A percentile compares a stretch with the other conserved stretches of the same genome.
Evolutionary conservation across 2,888 invertebrate genomes (phyloP).

Genomic region (Sisyra terminalis): DNA sequence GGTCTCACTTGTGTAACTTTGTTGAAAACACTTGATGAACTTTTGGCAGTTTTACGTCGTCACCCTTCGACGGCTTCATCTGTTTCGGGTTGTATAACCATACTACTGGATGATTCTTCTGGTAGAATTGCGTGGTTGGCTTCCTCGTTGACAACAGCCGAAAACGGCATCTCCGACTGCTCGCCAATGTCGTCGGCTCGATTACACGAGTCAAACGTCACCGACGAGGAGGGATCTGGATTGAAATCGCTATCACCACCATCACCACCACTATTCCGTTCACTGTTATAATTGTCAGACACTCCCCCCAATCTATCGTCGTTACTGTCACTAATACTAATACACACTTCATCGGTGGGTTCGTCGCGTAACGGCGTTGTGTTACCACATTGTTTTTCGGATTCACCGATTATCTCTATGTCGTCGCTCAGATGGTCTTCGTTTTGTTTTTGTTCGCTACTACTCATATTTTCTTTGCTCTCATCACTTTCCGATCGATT

Average conservation of each 20-base stretch:
- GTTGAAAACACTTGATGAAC: too few relatives aligned
- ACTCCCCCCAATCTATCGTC: too few relatives aligned
- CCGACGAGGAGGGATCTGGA: too few relatives aligned
- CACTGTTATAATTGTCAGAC: neutral
- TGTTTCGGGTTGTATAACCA: neutral
- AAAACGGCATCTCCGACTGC: neutral
- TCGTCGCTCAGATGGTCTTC: conserved; percentile 7
- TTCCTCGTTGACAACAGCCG: neutral
- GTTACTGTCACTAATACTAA: too few relatives aligned
- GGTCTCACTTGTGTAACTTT: neutral
- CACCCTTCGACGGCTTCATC: neutral
- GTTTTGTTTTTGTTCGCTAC: neutral
- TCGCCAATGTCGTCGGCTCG: too few relatives aligned
- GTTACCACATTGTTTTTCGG: conserved; percentile 13
- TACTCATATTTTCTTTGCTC: neutral
- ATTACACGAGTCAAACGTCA: too few relatives aligned
- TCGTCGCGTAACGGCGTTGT: conserved; percentile 19
- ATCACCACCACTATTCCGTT: neutral
- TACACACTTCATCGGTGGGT: conserved; percentile 9
- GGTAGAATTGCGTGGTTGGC: neutral
- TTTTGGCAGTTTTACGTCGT: neutral
- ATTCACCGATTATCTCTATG: conserved; percentile 12
- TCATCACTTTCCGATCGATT: conserved; percentile 6
- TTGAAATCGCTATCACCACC: neutral
- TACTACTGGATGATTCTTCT: neutral